Evolutionary conservation across 2,113 vertebrate genomes (phyloP).

Genomic region (Pterophyllum scalare): DNA sequence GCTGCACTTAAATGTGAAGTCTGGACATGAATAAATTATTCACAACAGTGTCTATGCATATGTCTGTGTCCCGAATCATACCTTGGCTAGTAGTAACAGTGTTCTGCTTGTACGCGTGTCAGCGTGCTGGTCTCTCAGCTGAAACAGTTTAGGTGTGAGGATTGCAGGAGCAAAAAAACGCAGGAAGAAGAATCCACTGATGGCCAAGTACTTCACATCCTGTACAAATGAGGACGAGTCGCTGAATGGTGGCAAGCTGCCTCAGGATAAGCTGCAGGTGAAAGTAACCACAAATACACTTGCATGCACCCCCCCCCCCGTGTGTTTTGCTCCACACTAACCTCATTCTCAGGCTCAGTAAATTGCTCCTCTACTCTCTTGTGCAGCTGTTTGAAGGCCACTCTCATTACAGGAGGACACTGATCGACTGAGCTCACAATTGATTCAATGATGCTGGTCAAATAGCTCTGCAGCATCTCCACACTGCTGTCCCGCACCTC

Average conservation of each 20-base stretch:
- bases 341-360: constrained; percentile 83
- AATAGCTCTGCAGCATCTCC: constrained; percentile 88
- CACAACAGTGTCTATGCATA: constrained; percentile 17
- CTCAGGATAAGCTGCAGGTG: background rate
- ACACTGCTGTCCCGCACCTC: constrained; percentile 89
- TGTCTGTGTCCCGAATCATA: constrained; percentile 54
- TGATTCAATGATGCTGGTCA: constrained; percentile 84
- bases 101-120: constrained; percentile 89
- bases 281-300: background rate
- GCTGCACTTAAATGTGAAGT: constrained; percentile 18
- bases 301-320: background rate
- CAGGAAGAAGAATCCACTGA: constrained; percentile 92
- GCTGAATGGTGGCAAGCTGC: background rate
- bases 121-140: constrained; percentile 89
- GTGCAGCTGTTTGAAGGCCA: constrained; percentile 89
- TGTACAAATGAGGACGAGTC: constrained; percentile 50
- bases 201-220: constrained; percentile 90
- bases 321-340: constrained; percentile 51
- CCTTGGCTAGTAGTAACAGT: constrained; percentile 91
- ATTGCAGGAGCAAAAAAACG: constrained; percentile 90
- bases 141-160: constrained; percentile 91
- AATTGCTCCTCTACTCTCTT: constrained; percentile 86
- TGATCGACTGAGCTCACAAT: constrained; percentile 85
- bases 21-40: constrained; percentile 39
- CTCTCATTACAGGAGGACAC: constrained; percentile 87